Conservation (phyloP, 92 coral and sea anemone genomes). For the Parazoanthus swiftii region DNA sequence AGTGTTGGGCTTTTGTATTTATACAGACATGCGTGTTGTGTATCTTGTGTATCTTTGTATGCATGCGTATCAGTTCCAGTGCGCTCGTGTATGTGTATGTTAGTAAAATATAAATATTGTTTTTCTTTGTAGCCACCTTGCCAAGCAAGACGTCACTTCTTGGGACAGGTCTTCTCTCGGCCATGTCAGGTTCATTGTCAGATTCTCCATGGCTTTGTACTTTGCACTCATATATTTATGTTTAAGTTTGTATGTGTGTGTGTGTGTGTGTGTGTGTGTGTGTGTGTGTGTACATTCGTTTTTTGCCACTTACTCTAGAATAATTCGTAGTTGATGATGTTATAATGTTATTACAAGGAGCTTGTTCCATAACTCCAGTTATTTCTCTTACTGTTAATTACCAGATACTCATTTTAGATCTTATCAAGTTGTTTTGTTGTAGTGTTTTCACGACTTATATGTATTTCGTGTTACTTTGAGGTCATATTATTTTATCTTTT, state of each 20-base stretch:
- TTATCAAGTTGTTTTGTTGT: background rate
- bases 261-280: too few species aligned
- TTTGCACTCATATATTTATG: background rate
- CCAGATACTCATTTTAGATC: background rate
- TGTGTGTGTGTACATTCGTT: too few species aligned
- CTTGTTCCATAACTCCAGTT: too few species aligned
- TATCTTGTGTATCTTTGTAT: background rate
- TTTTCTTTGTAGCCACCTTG: constrained; percentile 14
- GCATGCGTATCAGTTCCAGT: background rate
- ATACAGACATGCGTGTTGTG: background rate
- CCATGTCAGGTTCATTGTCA: constrained; percentile 69
- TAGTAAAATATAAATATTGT: background rate
- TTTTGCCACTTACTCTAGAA: too few species aligned
- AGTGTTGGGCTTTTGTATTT: background rate
- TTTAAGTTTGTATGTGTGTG: too few species aligned
- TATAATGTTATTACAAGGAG: too few species aligned
- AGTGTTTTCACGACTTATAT: background rate
- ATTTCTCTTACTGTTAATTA: too few species aligned
- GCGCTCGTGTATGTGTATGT: background rate
- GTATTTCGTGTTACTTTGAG: background rate
- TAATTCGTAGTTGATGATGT: too few species aligned
- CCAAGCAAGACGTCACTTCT: constrained; percentile 90
- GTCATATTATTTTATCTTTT: too few species aligned
- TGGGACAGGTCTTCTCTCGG: constrained; percentile 83
- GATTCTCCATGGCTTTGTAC: background rate